phyloP scores from a whole-genome alignment of 2,888 invertebrate species.

The Gibbula magus region DNA sequence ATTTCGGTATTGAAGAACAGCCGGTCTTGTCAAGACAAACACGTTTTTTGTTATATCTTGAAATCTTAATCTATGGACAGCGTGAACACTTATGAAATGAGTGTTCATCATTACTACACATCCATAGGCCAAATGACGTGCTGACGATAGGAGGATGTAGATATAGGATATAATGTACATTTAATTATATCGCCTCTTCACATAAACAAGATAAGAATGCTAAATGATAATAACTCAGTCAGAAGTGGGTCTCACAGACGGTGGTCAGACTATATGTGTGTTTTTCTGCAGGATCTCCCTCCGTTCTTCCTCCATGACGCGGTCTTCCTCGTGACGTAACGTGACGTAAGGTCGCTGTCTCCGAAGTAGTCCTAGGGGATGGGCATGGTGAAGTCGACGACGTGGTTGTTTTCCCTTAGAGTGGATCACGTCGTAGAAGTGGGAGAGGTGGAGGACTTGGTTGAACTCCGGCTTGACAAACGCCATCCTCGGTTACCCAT shows the following conservation, averaged over 20 bases:
- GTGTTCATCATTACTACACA: too few species aligned
- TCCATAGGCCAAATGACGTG: too few species aligned
- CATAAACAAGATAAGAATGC: neutral
- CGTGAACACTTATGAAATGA: too few species aligned
- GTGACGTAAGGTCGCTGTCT: slow-evolving; percentile 40
- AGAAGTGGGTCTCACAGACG: slow-evolving; percentile 28
- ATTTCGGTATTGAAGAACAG: too few species aligned
- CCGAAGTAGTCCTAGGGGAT: slow-evolving; percentile 44
- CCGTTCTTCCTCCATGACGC: neutral
- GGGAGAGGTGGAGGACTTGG: slow-evolving; percentile 41
- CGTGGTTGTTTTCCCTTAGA: slow-evolving; percentile 24
- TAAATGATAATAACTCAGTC: neutral
- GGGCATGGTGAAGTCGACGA: slow-evolving; percentile 40
- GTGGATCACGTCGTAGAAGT: slow-evolving; percentile 45
- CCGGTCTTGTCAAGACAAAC: too few species aligned
- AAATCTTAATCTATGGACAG: too few species aligned
- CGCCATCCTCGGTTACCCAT: too few species aligned
- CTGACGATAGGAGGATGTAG: too few species aligned
- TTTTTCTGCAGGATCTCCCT: slow-evolving; percentile 36
- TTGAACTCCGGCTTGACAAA: slow-evolving; percentile 38
- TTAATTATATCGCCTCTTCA: too few species aligned
- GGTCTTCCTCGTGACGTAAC: slow-evolving; percentile 19
- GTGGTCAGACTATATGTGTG: slow-evolving; percentile 28
- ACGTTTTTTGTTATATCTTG: too few species aligned
- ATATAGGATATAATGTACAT: too few species aligned